Base-by-base conservation (phyloP, 2,888 invertebrate species). In the Galerucella calmariensis region DNA sequence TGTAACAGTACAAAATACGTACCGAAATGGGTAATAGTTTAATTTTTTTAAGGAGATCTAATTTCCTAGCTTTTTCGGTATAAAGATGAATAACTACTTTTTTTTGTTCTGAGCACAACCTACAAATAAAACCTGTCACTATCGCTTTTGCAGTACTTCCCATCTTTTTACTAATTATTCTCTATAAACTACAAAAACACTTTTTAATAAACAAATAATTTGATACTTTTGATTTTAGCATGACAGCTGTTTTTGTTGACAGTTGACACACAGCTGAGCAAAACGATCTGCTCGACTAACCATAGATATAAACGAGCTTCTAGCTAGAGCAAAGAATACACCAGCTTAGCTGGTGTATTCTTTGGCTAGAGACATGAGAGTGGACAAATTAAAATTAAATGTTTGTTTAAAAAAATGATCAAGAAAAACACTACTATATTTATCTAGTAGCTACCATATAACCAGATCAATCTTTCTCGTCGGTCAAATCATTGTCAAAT, bases 51-150 rank as follows among this genome's bases (percentile, higher is more conserved):
- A 94, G 92, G 79, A 95, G 90, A 83, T 91, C 90, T 85, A 94
- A 89, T 83, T 93, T 92, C 85, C 92, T 90, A 68, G 94, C 95
- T 88, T 93, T 93, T 82, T 93, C 92, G 58, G 95, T 94, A 85
- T 95, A 95, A 81, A 95, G 93, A 86, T 95, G 95, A 81, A 95
- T 92, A 72, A 95, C 95, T 83, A 92, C 92, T 85, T 93, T 91
- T 88, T 95, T 95, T 92, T 94, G 94, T 90, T 94, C 94, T 48
- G 95, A 95, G 87, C 95, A 95, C 76, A 95, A 90, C 84, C 95
- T 92, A 88, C 95, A 95, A 84, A 95, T 92, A 89, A 94, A 95
- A 80, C 95, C 95, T 69, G 94, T 93, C 83, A 95, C 91, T 81
- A 94, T 91, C 69, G 94, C 95, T 88, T 92, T 92, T 82, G 93